Conservation (phyloP, 2,888 invertebrate genomes). For the Microplitis deprimator region DNA sequence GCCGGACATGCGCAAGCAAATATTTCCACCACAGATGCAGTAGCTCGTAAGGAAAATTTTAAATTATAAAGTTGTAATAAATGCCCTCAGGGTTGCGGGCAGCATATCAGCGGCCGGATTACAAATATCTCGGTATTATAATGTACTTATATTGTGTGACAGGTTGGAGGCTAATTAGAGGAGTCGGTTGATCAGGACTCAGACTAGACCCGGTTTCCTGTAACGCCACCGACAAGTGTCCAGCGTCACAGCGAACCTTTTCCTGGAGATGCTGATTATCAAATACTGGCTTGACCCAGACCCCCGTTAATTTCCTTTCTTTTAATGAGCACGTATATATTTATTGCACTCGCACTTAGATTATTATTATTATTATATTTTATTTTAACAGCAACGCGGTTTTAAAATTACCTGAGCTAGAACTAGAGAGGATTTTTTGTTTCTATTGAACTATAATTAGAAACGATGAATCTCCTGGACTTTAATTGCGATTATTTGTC, state of each 20-base stretch:
- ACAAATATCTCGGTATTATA: neutral
- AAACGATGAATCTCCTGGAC: slow-evolving; percentile 30
- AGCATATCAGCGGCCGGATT: neutral
- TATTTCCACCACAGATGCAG: neutral
- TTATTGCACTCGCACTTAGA: neutral
- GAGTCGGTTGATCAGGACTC: neutral
- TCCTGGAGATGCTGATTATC: neutral
- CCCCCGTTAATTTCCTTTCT: neutral
- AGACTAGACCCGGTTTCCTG: neutral
- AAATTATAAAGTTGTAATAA: too few relatives aligned
- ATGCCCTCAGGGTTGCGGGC: neutral
- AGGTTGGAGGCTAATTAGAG: neutral
- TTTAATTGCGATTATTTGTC: slow-evolving; percentile 37
- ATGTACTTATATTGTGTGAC: neutral
- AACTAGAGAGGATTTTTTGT: slow-evolving; percentile 9
- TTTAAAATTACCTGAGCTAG: neutral
- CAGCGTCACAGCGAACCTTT: neutral
- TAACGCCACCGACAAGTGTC: neutral
- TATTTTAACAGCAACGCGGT: neutral
- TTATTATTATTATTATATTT: neutral
- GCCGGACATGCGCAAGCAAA: neutral
- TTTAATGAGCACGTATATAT: neutral
- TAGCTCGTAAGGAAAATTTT: neutral
- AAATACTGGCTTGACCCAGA: neutral
- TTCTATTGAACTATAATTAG: slow-evolving; percentile 28